Base-by-base conservation (phyloP, 2,797 vertebrate species). In the Eulemur coronatus region DNA sequence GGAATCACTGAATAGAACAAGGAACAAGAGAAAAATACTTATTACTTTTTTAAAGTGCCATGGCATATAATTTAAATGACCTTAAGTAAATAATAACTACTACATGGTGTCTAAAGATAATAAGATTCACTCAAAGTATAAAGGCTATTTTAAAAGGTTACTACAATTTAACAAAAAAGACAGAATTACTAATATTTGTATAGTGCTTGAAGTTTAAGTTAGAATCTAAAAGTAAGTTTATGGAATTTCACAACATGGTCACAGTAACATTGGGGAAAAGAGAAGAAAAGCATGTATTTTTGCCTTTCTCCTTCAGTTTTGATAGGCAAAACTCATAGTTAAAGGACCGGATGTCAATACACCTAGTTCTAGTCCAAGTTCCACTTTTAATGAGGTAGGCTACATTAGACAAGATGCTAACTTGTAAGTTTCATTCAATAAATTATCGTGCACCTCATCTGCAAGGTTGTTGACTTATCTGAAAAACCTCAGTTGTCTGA, bases 1-100 rank as follows among this genome's bases (percentile, higher is more conserved):
- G 55, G 38, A 22, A 88, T 70, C 61, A 91, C 48, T 70, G 33
- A 30, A 48, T 4, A 94, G 61, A 84, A 24, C 9, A 87, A 97
- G 43, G 50, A 90, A 73, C 10, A 82, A 82, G 52, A 61, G 63
- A 65, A 93, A 95, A 95, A 95, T 2, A 24, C 69, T 33, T 82
- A 69, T n/a, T 85, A 20, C 15, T 90, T 91, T 86, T 70, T n/a
- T 17, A 67, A 92, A 75, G 57, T 94, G 50, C 38, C 33, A 67
- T 24, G 18, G 24, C 81, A 75, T 65, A 65, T 79, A 86, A 89
- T 28, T 91, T 87, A 97, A 72, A 63, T 82, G 72, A 30, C 24
- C 20, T 84, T 97, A 95, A 90, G 43, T 89, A 30, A 90, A 5
- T 41, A 96, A 95, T 52, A 97, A 93, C 87, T 48, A 84, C 13